Percentiles rank a stretch among this genome's conserved stretches.
These are phyloP conservation scores for Cacoxenus indagator DNA, from an alignment of 2,888 invertebrate species.

Conservation along the genomic window DNA sequence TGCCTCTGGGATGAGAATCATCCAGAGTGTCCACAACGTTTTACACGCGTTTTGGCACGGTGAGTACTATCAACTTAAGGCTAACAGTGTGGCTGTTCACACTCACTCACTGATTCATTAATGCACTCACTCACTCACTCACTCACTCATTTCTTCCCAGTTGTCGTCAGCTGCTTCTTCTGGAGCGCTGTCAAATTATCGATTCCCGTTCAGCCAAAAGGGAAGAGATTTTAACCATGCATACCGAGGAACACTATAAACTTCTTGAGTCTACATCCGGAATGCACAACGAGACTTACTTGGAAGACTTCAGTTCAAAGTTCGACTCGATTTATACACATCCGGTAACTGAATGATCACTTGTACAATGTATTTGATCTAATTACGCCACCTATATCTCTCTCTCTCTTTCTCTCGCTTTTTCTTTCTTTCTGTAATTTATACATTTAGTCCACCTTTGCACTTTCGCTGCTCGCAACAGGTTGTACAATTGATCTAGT, in stretches of 20 bases:
- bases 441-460: slow-evolving; percentile 81
- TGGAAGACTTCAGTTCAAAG: slow-evolving; percentile 80
- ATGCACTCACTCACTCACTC: too few relatives aligned
- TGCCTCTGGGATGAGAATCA: slow-evolving; percentile 86
- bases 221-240: slow-evolving; percentile 78
- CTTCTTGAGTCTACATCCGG: slow-evolving; percentile 76
- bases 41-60: slow-evolving; percentile 80
- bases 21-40: slow-evolving; percentile 86
- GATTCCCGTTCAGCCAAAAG: slow-evolving; percentile 76
- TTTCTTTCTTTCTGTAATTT: slow-evolving; percentile 70
- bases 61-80: too few relatives aligned
- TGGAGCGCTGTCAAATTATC: slow-evolving; percentile 77
- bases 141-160: too few relatives aligned
- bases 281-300: slow-evolving; percentile 73
- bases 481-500: slow-evolving; percentile 86
- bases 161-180: slow-evolving; percentile 78
- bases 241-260: slow-evolving; percentile 78
- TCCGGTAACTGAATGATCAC: slow-evolving; percentile 72
- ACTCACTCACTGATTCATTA: too few relatives aligned
- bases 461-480: slow-evolving; percentile 81
- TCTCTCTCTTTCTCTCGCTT: too few relatives aligned
- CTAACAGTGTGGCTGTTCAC: too few relatives aligned
- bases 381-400: too few relatives aligned
- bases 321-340: slow-evolving; percentile 89
- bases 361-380: too few relatives aligned